These are phyloP conservation scores for Taenioides sp. DNA, from an alignment of 2,797 vertebrate species.

Conservation along the genomic window DNA sequence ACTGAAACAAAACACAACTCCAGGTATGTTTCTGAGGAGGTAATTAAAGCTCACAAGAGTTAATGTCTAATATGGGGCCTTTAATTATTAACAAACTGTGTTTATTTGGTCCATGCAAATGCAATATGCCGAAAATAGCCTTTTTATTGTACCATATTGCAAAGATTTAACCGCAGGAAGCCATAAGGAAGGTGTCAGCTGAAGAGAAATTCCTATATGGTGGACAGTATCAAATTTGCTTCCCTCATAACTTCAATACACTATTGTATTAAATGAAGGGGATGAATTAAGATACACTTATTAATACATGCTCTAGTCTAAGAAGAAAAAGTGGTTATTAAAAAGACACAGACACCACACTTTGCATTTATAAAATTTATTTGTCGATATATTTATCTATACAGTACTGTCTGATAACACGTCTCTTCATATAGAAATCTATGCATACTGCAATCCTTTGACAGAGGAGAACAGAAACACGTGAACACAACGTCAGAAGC, in stretches of 20 bases:
- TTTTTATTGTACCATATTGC: background rate
- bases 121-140: too few species aligned
- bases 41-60: too few species aligned
- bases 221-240: too few species aligned
- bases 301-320: too few species aligned
- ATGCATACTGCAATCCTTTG: conserved; percentile 66
- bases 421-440: conserved; percentile 65
- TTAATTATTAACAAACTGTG: too few species aligned
- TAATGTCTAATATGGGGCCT: too few species aligned
- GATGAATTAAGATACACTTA: too few species aligned
- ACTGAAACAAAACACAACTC: too few species aligned
- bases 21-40: too few species aligned
- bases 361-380: conserved; percentile 72
- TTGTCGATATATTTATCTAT: conserved; percentile 66
- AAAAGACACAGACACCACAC: conserved; percentile 3
- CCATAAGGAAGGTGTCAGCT: too few species aligned
- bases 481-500: conserved; percentile 64
- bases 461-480: conserved; percentile 66
- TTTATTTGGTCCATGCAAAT: too few species aligned
- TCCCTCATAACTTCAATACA: background rate
- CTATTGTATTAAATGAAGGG: background rate
- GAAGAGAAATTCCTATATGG: background rate
- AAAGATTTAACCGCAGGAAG: background rate
- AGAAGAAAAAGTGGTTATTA: background rate
- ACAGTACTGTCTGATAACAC: conserved; percentile 56